Evolutionary conservation across 2,888 invertebrate genomes (phyloP).

Genomic region (Dysmachus trigonus): DNA sequence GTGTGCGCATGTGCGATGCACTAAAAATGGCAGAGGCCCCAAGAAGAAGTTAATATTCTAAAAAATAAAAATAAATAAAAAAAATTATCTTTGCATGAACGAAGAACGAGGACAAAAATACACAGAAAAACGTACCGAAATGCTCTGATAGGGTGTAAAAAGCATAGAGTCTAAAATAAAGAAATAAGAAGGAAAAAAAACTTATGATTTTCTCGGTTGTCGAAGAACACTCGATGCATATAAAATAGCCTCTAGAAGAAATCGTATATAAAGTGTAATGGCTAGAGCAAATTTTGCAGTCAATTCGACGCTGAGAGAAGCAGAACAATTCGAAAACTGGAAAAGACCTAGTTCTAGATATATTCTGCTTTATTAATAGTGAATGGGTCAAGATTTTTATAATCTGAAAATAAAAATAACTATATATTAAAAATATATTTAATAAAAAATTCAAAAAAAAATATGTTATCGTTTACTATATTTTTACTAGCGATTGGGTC

Average conservation of each 20-base stretch:
- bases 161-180: background rate
- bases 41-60: background rate
- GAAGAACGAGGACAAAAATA: background rate
- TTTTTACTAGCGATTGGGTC: background rate
- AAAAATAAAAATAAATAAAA: too few relatives aligned
- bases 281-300: background rate
- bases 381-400: background rate
- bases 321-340: background rate
- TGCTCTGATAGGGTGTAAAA: background rate
- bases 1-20: background rate
- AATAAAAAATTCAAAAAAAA: background rate
- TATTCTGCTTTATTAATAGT: too few relatives aligned
- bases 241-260: background rate
- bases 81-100: too few relatives aligned
- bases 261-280: slow-evolving; percentile 32
- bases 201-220: slow-evolving; percentile 21
- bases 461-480: background rate
- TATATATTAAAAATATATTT: background rate
- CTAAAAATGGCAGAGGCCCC: too few relatives aligned
- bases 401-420: background rate
- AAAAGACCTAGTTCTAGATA: background rate
- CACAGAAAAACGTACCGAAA: background rate
- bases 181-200: background rate
- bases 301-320: slow-evolving; percentile 5
- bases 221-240: slow-evolving; percentile 15